Percentiles rank a stretch among this genome's conserved stretches.
Conservation (phyloP, 2,888 invertebrate species). For the Cheilosia variabilis region DNA sequence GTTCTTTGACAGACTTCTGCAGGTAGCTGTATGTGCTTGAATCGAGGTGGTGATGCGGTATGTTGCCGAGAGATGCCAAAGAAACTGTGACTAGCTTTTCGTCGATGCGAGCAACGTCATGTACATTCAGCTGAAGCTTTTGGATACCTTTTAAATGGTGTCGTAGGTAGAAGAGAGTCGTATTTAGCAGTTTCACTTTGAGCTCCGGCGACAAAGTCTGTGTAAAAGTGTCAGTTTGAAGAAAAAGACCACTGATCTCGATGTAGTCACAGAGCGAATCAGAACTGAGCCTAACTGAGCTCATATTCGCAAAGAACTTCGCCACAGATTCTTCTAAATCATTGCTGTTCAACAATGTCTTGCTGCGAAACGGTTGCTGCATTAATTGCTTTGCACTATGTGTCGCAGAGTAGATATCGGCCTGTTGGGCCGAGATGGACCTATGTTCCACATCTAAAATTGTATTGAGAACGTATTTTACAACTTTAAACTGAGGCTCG, state of each 20-base stretch:
- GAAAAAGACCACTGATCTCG: constrained; percentile 38
- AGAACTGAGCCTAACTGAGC: not conserved
- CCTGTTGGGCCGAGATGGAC: constrained; percentile 27
- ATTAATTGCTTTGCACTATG: constrained; percentile 22
- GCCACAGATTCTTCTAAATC: constrained; percentile 16
- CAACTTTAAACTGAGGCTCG: not conserved
- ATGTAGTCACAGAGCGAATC: constrained; percentile 40
- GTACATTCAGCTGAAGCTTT: constrained; percentile 20
- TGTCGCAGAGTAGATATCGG: not conserved
- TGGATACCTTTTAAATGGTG: constrained; percentile 50
- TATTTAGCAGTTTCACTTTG: constrained; percentile 23
- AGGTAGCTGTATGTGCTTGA: constrained; percentile 24
- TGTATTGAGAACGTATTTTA: constrained; percentile 29
- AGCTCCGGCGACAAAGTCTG: constrained; percentile 18
- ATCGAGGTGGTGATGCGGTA: constrained; percentile 21
- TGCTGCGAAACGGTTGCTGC: not conserved
- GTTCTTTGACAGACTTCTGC: constrained; percentile 58
- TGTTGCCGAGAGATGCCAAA: constrained; percentile 17
- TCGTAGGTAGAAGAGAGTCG: constrained; percentile 41
- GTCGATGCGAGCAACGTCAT: constrained; percentile 10
- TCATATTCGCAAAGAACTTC: constrained; percentile 6
- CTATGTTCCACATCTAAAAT: constrained; percentile 47
- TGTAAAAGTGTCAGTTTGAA: constrained; percentile 23
- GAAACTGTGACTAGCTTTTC: constrained; percentile 26
- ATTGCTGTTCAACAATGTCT: constrained; percentile 2